These are phyloP conservation scores for Microchirus variegatus DNA, from an alignment of 2,797 vertebrate species.

Conservation along the genomic window DNA sequence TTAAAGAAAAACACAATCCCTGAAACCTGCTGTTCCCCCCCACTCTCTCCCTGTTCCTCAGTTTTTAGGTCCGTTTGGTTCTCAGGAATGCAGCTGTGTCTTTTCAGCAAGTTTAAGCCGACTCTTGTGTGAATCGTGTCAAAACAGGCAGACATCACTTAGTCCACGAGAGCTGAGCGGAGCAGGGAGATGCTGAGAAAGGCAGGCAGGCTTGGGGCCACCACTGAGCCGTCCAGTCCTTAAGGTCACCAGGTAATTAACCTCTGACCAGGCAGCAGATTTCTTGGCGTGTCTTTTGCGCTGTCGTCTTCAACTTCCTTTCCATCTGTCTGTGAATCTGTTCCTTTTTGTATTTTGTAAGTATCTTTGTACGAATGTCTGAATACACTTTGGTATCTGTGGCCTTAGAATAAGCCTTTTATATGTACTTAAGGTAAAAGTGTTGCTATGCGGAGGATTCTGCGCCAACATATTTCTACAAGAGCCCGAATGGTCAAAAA, in stretches of 20 bases:
- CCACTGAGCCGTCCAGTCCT: conserved; percentile 59
- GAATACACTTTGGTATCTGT: too few species aligned
- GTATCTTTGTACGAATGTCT: too few species aligned
- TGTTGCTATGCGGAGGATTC: too few species aligned
- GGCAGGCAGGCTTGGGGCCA: conserved; percentile 57
- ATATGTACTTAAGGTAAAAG: too few species aligned
- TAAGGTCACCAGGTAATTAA: conserved; percentile 80
- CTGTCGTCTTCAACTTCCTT: conserved; percentile 25
- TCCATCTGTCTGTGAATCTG: not conserved
- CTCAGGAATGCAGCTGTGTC: conserved; percentile 74
- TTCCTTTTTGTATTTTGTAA: too few species aligned
- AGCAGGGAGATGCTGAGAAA: conserved; percentile 50
- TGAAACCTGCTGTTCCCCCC: not conserved
- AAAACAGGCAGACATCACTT: conserved; percentile 80
- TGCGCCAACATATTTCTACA: too few species aligned
- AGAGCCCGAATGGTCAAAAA: too few species aligned
- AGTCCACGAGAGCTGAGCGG: conserved; percentile 60
- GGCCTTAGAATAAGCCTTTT: too few species aligned
- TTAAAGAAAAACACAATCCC: not conserved
- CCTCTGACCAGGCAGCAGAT: conserved; percentile 61
- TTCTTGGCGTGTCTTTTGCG: conserved; percentile 22
- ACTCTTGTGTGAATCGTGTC: conserved; percentile 80
- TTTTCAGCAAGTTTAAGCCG: conserved; percentile 51
- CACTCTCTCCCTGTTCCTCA: not conserved
- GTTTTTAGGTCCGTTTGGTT: conserved; percentile 31